Evolutionary conservation across 2,797 vertebrate species (phyloP).

Genomic region (Propithecus perrieri): DNA sequence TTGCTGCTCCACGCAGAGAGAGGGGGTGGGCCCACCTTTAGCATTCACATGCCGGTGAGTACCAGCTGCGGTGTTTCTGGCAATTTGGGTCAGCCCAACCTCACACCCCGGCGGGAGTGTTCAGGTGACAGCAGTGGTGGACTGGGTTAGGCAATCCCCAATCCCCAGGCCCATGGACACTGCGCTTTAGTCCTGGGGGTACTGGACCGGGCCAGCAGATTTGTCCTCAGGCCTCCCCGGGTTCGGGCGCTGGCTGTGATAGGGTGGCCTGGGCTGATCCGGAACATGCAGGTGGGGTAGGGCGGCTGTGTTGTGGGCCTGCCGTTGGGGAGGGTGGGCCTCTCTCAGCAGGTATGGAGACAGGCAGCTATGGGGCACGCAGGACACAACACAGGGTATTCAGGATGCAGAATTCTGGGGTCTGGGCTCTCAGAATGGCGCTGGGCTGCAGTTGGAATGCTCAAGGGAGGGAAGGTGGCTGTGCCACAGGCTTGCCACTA

Average conservation of each 20-base stretch:
- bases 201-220: neutral
- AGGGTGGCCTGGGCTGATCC: neutral
- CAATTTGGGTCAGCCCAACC: neutral
- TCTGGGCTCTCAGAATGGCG: neutral
- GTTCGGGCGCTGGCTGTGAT: neutral
- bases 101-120: neutral
- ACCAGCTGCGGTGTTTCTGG: neutral
- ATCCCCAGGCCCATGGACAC: too few relatives aligned
- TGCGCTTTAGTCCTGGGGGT: neutral
- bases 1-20: neutral
- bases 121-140: neutral
- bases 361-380: neutral
- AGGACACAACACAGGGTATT: neutral
- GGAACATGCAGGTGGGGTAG: neutral
- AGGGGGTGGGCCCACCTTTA: neutral
- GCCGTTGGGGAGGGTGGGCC: too few relatives aligned
- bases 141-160: neutral
- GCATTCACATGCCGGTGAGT: too few relatives aligned
- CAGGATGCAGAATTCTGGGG: neutral
- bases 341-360: neutral
- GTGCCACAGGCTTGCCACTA: too few relatives aligned
- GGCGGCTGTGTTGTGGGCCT: neutral
- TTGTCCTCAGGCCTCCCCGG: neutral
- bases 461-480: too few relatives aligned
- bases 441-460: too few relatives aligned